Evolutionary conservation across 2,888 invertebrate genomes (phyloP).

Genomic region (Hipparchia semele): DNA sequence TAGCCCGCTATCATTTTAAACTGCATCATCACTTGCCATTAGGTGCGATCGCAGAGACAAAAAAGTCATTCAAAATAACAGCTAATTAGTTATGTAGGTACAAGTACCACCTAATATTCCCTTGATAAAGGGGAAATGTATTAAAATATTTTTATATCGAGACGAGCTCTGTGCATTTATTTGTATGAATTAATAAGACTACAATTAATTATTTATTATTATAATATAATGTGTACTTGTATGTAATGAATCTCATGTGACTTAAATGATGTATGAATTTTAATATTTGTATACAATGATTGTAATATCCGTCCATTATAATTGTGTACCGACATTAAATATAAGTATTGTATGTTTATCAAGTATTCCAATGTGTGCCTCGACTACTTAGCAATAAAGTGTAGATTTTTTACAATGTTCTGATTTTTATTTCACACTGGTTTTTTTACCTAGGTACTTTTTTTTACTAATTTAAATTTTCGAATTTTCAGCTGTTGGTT

Average conservation of each 20-base stretch:
- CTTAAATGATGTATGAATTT: conserved; percentile 1
- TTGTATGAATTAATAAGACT: background rate
- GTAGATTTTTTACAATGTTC: conserved; percentile 18
- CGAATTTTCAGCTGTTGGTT: too few relatives aligned
- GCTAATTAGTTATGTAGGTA: too few relatives aligned
- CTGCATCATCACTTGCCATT: too few relatives aligned
- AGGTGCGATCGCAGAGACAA: too few relatives aligned
- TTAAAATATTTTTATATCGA: background rate
- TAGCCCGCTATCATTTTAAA: too few relatives aligned
- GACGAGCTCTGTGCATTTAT: conserved; percentile 11
- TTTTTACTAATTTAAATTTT: too few relatives aligned
- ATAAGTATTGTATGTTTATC: conserved; percentile 1
- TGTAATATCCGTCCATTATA: conserved; percentile 24
- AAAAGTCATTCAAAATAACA: too few relatives aligned
- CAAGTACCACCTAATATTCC: too few relatives aligned
- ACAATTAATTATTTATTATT: background rate
- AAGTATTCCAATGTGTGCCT: conserved; percentile 25
- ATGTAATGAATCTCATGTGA: conserved; percentile 2
- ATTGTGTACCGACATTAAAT: too few relatives aligned
- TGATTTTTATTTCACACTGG: background rate
- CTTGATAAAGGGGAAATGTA: too few relatives aligned
- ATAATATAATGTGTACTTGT: background rate
- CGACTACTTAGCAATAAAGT: conserved; percentile 25
- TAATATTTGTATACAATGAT: background rate
- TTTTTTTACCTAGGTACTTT: background rate